Evolutionary conservation across 2,113 vertebrate species (phyloP).

Genomic region (Acrocephalus arundinaceus): DNA sequence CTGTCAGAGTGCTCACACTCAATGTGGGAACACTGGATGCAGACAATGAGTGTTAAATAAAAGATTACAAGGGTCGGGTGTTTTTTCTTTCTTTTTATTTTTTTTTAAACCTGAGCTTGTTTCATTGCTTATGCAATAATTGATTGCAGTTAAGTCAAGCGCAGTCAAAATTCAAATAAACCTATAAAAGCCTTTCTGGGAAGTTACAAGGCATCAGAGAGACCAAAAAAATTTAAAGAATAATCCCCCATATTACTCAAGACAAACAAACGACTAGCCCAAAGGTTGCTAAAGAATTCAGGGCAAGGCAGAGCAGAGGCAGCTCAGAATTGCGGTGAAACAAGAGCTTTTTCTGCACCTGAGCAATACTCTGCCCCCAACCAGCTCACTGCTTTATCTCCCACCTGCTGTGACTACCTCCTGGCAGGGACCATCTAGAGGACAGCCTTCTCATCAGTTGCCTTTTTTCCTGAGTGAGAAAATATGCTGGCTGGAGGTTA

Average conservation of each 20-base stretch:
- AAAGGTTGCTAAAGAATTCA: neutral
- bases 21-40: neutral
- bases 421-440: neutral
- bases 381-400: neutral
- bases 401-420: neutral
- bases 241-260: neutral
- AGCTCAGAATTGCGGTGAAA: neutral
- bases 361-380: neutral
- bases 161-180: slow-evolving; percentile 26
- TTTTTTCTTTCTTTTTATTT: neutral
- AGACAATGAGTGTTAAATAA: slow-evolving; percentile 12
- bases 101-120: neutral
- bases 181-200: slow-evolving; percentile 20
- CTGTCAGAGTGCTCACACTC: neutral
- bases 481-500: fast-evolving
- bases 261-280: neutral
- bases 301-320: neutral
- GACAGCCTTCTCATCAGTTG: neutral
- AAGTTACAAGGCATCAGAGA: neutral
- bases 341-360: neutral
- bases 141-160: neutral
- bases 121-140: neutral
- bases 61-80: neutral
- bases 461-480: neutral
- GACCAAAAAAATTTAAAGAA: neutral